These are phyloP conservation scores for Emys orbicularis DNA, from an alignment of 2,797 vertebrate genomes.

Conservation along the genomic window DNA sequence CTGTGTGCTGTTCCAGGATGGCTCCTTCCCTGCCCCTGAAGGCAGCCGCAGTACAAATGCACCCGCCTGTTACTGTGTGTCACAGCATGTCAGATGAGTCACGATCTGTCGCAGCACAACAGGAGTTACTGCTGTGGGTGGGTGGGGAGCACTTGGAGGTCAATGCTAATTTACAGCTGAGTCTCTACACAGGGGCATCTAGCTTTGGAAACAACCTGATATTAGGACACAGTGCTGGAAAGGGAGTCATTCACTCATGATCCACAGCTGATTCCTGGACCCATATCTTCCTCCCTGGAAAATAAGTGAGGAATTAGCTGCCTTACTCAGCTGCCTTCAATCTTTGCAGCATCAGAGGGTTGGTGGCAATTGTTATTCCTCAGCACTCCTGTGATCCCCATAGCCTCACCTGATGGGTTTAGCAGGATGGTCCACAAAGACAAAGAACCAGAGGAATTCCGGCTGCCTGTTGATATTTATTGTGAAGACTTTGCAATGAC, in stretches of 20 bases:
- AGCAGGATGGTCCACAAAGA: constrained; percentile 57
- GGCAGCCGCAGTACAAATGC: not conserved
- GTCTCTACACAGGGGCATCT: not conserved
- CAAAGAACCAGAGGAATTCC: constrained; percentile 80
- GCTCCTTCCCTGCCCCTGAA: not conserved
- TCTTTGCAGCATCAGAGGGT: not conserved
- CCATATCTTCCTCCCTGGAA: constrained; percentile 42
- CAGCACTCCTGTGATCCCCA: not conserved
- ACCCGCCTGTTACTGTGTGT: not conserved
- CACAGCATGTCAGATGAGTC: rapidly evolving
- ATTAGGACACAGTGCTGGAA: not conserved
- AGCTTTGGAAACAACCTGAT: not conserved
- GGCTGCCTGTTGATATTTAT: constrained; percentile 65
- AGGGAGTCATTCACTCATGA: not conserved
- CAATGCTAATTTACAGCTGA: not conserved
- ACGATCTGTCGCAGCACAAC: rapidly evolving
- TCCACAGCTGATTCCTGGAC: not conserved
- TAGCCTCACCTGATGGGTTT: constrained; percentile 73
- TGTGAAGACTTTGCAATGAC: constrained; percentile 68
- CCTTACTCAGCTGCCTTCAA: constrained; percentile 40
- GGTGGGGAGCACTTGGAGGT: not conserved
- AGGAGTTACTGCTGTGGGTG: not conserved
- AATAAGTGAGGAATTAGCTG: constrained; percentile 17
- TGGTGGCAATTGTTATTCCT: constrained; percentile 7
- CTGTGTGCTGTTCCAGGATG: rapidly evolving